These are phyloP conservation scores for Dryadula phaetusa DNA, from an alignment of 2,888 invertebrate species.

Conservation along the genomic window DNA sequence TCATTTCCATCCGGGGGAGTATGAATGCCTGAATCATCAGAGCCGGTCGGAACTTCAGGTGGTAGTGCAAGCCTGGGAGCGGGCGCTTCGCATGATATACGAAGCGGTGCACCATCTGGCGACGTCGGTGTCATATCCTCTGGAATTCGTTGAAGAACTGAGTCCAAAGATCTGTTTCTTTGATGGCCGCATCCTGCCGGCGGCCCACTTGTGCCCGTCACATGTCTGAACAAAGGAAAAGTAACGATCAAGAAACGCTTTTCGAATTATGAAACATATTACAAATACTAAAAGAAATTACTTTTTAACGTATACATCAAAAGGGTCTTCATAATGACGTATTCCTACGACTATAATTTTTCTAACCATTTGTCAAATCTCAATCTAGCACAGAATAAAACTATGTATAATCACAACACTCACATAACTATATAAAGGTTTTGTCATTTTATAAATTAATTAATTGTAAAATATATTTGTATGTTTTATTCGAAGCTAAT, in stretches of 20 bases:
- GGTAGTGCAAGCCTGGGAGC: constrained; percentile 85
- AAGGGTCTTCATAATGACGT: constrained; percentile 78
- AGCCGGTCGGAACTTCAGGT: constrained; percentile 84
- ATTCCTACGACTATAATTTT: constrained; percentile 78
- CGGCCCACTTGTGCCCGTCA: constrained; percentile 76
- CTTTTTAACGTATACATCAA: constrained; percentile 65
- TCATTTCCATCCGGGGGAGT: constrained; percentile 74
- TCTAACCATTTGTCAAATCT: constrained; percentile 69
- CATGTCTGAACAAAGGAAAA: constrained; percentile 74
- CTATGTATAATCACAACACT: constrained; percentile 6
- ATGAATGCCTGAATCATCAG: constrained; percentile 91
- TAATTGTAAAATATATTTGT: neutral
- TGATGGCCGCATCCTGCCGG: constrained; percentile 88
- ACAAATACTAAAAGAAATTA: neutral
- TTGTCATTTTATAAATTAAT: constrained; percentile 5
- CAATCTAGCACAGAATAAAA: constrained; percentile 48
- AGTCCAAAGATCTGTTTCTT: constrained; percentile 95
- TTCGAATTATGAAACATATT: constrained; percentile 44
- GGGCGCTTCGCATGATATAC: constrained; percentile 66
- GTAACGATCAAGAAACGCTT: constrained; percentile 35
- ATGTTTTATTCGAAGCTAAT: neutral
- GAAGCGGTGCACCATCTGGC: constrained; percentile 74
- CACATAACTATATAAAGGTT: neutral
- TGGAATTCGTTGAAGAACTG: constrained; percentile 94
- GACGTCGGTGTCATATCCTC: constrained; percentile 88